phyloP scores from a whole-genome alignment of 1,140 invertebrate species.

The Lerema accius region DNA sequence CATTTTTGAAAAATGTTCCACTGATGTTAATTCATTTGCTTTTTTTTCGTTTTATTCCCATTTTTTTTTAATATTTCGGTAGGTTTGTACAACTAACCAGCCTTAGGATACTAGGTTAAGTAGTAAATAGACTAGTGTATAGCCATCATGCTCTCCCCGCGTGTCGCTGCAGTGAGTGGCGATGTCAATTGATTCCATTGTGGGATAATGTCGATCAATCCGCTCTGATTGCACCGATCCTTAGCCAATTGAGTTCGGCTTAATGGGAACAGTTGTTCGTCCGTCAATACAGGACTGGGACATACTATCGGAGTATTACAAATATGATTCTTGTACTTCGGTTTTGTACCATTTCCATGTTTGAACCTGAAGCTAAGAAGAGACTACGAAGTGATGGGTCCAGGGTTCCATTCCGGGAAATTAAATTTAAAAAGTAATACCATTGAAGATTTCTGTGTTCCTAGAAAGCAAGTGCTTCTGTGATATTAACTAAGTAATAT shows the following conservation, averaged over 20 bases:
- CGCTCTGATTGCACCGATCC: slow-evolving; percentile 31
- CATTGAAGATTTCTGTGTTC: too few species aligned
- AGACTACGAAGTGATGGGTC: too few species aligned
- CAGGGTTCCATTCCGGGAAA: too few species aligned
- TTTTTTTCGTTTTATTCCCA: too few species aligned
- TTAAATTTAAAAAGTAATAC: too few species aligned
- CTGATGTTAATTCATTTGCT: neutral
- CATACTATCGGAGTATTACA: neutral
- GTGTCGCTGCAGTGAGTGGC: slow-evolving; percentile 12
- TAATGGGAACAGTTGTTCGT: slow-evolving; percentile 28
- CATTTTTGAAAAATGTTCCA: slow-evolving; percentile 26
- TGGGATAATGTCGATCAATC: slow-evolving; percentile 34
- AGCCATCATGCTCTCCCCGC: neutral
- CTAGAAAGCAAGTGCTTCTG: too few species aligned
- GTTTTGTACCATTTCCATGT: neutral
- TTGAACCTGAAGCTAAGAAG: too few species aligned
- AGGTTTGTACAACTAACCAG: too few species aligned
- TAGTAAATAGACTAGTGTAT: neutral
- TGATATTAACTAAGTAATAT: neutral
- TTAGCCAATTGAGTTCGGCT: slow-evolving; percentile 31
- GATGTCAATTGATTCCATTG: slow-evolving; percentile 24
- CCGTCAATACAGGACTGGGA: slow-evolving; percentile 8
- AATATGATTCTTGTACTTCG: too few species aligned
- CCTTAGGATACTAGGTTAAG: too few species aligned
- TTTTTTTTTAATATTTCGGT: too few species aligned